These are phyloP conservation scores for Drosophila percnosoma DNA, from an alignment of 2,888 invertebrate genomes.

Conservation along the genomic window DNA sequence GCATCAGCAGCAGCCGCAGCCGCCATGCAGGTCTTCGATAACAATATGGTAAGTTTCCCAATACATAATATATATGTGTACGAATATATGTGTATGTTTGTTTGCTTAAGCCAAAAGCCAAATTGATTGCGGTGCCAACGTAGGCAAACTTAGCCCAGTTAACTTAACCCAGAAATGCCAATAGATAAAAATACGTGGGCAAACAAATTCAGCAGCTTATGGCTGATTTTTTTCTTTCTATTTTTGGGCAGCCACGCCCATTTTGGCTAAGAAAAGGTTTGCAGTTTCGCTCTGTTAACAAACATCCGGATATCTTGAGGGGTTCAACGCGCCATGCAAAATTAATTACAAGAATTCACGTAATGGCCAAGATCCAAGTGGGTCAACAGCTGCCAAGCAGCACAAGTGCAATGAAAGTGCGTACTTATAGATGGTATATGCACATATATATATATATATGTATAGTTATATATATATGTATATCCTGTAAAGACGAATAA, in stretches of 20 bases:
- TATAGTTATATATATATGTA: background rate
- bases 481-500: background rate
- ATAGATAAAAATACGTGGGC: conserved; percentile 28
- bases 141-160: conserved; percentile 65
- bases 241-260: conserved; percentile 10
- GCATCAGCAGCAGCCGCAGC: conserved; percentile 39
- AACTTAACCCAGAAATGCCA: conserved; percentile 69
- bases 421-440: conserved; percentile 2
- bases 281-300: conserved; percentile 40
- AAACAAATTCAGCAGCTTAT: conserved; percentile 35
- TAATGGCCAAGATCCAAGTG: conserved; percentile 81
- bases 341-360: conserved; percentile 81
- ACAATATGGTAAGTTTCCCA: conserved; percentile 76
- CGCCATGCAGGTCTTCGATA: conserved; percentile 82
- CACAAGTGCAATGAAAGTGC: conserved; percentile 42
- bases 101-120: conserved; percentile 44
- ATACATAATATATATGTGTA: background rate
- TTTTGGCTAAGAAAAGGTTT: conserved; percentile 30
- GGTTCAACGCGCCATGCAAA: conserved; percentile 50
- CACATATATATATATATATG: background rate
- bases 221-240: background rate
- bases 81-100: conserved; percentile 1
- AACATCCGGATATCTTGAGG: conserved; percentile 47
- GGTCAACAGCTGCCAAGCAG: conserved; percentile 69
- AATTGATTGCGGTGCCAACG: conserved; percentile 40